These are phyloP conservation scores for Ancistrus triradiatus DNA, from an alignment of 2,113 vertebrate genomes.

Conservation along the genomic window DNA sequence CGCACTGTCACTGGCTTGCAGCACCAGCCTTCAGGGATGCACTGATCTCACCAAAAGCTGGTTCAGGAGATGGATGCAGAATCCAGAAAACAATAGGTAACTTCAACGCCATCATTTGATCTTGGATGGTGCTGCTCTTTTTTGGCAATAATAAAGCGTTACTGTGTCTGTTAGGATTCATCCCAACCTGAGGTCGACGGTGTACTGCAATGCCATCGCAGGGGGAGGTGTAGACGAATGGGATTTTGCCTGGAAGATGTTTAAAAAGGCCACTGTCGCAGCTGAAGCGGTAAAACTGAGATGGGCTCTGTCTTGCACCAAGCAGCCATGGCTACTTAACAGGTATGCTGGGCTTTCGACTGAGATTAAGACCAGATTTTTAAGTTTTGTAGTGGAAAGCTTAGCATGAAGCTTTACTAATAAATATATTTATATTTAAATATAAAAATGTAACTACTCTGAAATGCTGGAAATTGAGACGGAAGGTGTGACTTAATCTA, in stretches of 20 bases:
- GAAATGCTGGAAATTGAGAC: no score
- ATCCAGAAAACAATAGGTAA: slow-evolving; percentile 58
- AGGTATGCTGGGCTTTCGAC: slow-evolving; percentile 61
- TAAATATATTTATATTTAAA: no score
- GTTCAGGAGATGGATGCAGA: slow-evolving; percentile 60
- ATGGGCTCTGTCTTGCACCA: slow-evolving; percentile 75
- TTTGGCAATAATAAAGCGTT: neutral
- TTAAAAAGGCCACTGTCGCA: slow-evolving; percentile 63
- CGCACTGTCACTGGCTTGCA: slow-evolving; percentile 75
- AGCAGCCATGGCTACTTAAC: slow-evolving; percentile 77
- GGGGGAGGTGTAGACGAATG: slow-evolving; percentile 71
- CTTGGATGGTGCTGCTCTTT: no score
- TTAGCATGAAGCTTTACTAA: no score
- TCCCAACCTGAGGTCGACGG: slow-evolving; percentile 76
- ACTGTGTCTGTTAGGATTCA: slow-evolving; percentile 69
- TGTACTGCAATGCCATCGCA: slow-evolving; percentile 84
- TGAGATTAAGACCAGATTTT: no score
- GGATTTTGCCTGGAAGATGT: slow-evolving; percentile 83
- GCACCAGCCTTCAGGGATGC: slow-evolving; percentile 59
- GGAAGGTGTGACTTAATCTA: no score
- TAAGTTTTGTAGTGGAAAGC: no score
- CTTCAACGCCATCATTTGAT: no score
- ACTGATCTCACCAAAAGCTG: slow-evolving; percentile 31
- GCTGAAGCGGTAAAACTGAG: slow-evolving; percentile 82
- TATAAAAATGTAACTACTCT: no score